Base-by-base conservation (phyloP, 2,113 vertebrate genomes). In the Spea multiplicata region DNA sequence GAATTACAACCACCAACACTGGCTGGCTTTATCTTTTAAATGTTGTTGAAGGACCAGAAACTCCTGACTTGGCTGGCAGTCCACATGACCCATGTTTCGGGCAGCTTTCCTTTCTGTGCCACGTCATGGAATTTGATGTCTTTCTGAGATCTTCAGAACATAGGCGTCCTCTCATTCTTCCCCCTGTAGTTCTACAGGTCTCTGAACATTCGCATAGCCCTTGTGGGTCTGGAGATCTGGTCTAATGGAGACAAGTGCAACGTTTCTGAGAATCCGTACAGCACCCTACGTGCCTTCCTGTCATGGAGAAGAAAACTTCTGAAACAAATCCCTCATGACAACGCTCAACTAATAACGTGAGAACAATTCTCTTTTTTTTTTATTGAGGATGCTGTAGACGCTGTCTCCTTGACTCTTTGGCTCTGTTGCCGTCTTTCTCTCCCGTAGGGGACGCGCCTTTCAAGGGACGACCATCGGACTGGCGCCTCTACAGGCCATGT, bases 291-390 rank as follows among this genome's bases (percentile, higher is more conserved):
- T 67, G 91, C 93, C 0, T 99, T 99, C 86, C 91, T 99, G 75
- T 88, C 91, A 66, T 99, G 96, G 96, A 95, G 97, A 12, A 90
- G 93, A 81, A 98, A 93, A 85, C 90, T 95, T 74, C 89, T 98
- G 5, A 14, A n/a, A 49, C 61, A 73, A 59, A 93, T 93, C 71
- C 94, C 92, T 53, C 95, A 99, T 0, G 97, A 99, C 88, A 99
- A 99, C 0, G 95, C 97, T 72, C 97, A 99, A n/a, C 88, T 99
- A 44, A 90, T 99, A 89, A 99, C 96, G 97, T 99, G 80, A 88
- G 90, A 47, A 12, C 52, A 73, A 65, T 49, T 55, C 44, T 61
- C 59, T 47, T 14, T 76, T 90, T 79, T 83, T 81, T 52, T 6
- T 30, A 30, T 30, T 30, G 30, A 30, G 30, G 30, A 30, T 30